Conservation (phyloP, 30 jellyfish, hydroid and myxozoan species). For the Chrysaora quinquecirrha region DNA sequence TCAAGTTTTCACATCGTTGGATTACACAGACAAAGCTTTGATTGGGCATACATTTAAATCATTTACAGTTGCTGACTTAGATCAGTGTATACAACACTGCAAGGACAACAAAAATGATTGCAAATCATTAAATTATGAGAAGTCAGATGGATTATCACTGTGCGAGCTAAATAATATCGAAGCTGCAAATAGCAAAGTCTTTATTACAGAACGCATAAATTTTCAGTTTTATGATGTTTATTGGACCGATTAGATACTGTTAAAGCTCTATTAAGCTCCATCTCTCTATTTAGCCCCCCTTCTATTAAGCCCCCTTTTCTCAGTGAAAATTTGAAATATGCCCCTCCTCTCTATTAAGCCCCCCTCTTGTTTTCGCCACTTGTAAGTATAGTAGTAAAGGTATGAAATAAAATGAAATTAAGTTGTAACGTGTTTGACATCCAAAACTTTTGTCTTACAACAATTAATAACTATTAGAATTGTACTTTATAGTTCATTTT, state of each 20-base stretch:
- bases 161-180: constrained; percentile 40
- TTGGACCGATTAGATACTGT: constrained; percentile 4
- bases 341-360: too few relatives aligned
- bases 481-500: too few relatives aligned
- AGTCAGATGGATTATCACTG: not conserved
- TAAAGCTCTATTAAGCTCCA: too few relatives aligned
- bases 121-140: constrained; percentile 40
- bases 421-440: too few relatives aligned
- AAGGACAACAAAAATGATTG: constrained; percentile 22
- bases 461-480: not conserved
- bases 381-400: not conserved
- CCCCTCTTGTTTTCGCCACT: not conserved
- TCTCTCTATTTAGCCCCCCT: too few relatives aligned
- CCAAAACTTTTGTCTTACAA: too few relatives aligned
- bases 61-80: not conserved
- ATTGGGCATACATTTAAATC: constrained; percentile 3
- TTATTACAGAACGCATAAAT: not conserved
- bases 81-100: constrained; percentile 41
- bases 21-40: constrained; percentile 43
- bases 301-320: too few relatives aligned
- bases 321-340: not conserved
- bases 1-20: constrained; percentile 37
- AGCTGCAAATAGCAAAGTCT: not conserved
- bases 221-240: constrained; percentile 45
- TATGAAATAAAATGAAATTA: too few relatives aligned